Base-by-base conservation (phyloP, 2,113 vertebrate genomes). In the Sigmodon hispidus region DNA sequence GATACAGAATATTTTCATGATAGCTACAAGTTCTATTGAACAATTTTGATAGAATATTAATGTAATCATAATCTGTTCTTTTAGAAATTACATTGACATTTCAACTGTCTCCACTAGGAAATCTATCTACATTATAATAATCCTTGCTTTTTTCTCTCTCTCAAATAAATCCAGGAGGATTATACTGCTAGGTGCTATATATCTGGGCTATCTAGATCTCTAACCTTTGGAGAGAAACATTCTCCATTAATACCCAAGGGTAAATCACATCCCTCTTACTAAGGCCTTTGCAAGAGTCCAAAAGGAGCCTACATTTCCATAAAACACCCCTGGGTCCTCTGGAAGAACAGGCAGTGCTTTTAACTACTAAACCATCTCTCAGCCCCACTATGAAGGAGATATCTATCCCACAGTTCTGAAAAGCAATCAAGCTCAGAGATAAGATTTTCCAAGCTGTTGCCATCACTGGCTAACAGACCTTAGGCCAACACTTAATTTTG, bases 21-120 rank as follows among this genome's bases (percentile, higher is more conserved):
- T 1, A 93, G 34, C n/a, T 72, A 9, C 22, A 90, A 94, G 36
- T 91, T 89, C 50, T 89, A 83, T 4, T 88, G 69, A 40, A 65
- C 36, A 91, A 90, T 11, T 31, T 7, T 95, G 65, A 93, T n/a
- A 90, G 57, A 45, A 29, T 80, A 92, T 36, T 77, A 59, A 21
- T 90, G 43, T 84, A 77, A 85, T 40, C 40, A 77, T 61, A 91
- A 77, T n/a, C 70, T 80, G 63, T 73, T 29, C 69, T 73, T 87
- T 87, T 91, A 15, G 52, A 96, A 96, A 89, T 94, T 75, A 93
- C 75, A 93, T 2, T 90, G 88, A 50, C 75, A 67, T 94, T 73
- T 90, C 36, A 59, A 83, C 43, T 61, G 40, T 59, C 70, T 92
- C 34, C 17, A 92, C 26, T 85, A 90, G 87, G 34, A 81, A 96